These are phyloP conservation scores for Sinhomidia bicolor DNA, from an alignment of 2,888 invertebrate genomes.

Conservation along the genomic window DNA sequence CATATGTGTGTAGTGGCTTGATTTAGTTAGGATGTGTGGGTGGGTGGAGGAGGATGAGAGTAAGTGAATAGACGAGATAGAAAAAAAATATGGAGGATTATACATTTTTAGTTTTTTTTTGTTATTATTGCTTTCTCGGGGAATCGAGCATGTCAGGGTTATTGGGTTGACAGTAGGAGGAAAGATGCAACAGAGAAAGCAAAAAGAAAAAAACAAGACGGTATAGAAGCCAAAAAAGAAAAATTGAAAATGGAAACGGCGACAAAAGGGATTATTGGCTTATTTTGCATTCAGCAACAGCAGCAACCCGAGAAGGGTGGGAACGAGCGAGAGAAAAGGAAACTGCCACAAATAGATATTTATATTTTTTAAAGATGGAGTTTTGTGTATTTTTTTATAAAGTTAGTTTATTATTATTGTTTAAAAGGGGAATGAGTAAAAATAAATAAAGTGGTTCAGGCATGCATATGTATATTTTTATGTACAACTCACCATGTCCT, in stretches of 20 bases:
- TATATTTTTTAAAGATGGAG: too few relatives aligned
- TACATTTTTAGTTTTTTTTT: slow-evolving; percentile 7
- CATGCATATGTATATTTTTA: background rate
- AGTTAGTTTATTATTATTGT: background rate
- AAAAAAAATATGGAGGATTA: background rate
- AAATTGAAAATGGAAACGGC: background rate
- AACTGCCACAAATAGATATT: too few relatives aligned
- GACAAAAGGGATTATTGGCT: too few relatives aligned
- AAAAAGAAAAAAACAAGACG: background rate
- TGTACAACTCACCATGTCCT: background rate
- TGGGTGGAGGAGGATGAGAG: too few relatives aligned
- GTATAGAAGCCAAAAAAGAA: slow-evolving; percentile 16
- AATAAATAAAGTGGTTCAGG: background rate
- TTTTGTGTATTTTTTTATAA: too few relatives aligned
- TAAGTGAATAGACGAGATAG: too few relatives aligned
- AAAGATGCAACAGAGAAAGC: background rate
- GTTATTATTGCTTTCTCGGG: background rate
- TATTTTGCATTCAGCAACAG: too few relatives aligned
- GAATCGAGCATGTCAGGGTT: background rate
- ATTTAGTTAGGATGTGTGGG: too few relatives aligned
- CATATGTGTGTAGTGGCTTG: background rate
- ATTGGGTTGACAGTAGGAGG: background rate
- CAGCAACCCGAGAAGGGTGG: too few relatives aligned
- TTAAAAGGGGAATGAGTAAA: background rate
- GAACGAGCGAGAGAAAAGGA: background rate